These are phyloP conservation scores for Troides aeacus DNA, from an alignment of 2,888 invertebrate genomes.

Conservation along the genomic window DNA sequence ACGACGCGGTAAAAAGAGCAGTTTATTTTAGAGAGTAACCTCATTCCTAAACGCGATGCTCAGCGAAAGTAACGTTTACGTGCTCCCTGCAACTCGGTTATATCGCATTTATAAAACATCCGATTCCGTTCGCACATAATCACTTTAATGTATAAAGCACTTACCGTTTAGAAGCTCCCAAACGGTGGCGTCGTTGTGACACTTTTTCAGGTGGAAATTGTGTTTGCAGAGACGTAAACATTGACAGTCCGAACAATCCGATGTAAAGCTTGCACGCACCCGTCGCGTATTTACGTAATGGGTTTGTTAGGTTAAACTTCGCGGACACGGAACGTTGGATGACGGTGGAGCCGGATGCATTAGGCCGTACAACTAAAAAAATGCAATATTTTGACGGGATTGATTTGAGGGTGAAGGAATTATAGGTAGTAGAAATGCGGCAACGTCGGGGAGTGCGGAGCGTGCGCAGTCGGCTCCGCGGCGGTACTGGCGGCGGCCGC, in stretches of 20 bases:
- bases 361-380: constrained; percentile 21
- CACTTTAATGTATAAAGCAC: constrained; percentile 44
- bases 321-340: constrained; percentile 34
- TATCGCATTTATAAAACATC: constrained; percentile 34
- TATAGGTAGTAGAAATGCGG: constrained; percentile 57
- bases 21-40: constrained; percentile 70
- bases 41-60: constrained; percentile 57
- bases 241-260: constrained; percentile 46
- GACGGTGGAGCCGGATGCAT: constrained; percentile 36
- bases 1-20: constrained; percentile 55
- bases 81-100: constrained; percentile 49
- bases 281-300: constrained; percentile 56
- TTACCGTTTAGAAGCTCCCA: constrained; percentile 57
- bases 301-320: constrained; percentile 44
- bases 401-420: constrained; percentile 58
- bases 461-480: constrained; percentile 67
- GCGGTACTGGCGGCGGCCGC: constrained; percentile 59
- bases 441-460: constrained; percentile 63
- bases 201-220: constrained; percentile 48
- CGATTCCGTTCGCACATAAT: constrained; percentile 38
- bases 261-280: constrained; percentile 36
- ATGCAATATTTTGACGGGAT: constrained; percentile 52
- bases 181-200: constrained; percentile 42
- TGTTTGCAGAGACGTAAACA: constrained; percentile 49
- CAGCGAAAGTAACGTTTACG: constrained; percentile 61